A percentile compares a stretch with the other conserved stretches of the same genome.
These are phyloP conservation scores for Sebastes alutus DNA, from an alignment of 2,797 vertebrate species.

Conservation along the genomic window DNA sequence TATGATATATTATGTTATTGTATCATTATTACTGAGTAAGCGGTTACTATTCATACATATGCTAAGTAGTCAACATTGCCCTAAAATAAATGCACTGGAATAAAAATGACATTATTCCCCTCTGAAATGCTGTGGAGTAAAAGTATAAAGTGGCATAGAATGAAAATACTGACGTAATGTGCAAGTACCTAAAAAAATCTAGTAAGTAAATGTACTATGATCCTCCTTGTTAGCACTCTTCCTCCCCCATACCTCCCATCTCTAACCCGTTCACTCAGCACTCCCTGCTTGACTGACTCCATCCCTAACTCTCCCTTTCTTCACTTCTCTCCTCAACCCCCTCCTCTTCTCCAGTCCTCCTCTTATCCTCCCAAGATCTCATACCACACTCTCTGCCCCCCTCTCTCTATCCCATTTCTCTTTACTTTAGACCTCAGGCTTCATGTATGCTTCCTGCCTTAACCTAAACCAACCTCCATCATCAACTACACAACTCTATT, in stretches of 20 bases:
- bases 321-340: neutral
- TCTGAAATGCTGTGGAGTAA: neutral
- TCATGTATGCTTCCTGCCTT: neutral
- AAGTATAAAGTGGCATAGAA: neutral
- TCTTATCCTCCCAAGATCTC: conserved; percentile 14
- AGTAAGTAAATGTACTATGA: neutral
- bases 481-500: neutral
- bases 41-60: too few species aligned
- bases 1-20: neutral
- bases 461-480: neutral
- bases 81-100: neutral
- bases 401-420: conserved; percentile 3
- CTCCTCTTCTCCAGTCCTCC: neutral
- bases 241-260: neutral
- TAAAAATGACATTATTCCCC: neutral
- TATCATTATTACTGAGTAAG: neutral
- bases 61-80: neutral
- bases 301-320: neutral
- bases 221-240: neutral
- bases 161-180: neutral
- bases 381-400: neutral
- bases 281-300: neutral
- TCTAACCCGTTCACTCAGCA: neutral
- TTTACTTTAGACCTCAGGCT: conserved; percentile 8
- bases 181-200: neutral